Base-by-base conservation (phyloP, 92 coral and sea anemone genomes). In the Parazoanthus atlanticus region DNA sequence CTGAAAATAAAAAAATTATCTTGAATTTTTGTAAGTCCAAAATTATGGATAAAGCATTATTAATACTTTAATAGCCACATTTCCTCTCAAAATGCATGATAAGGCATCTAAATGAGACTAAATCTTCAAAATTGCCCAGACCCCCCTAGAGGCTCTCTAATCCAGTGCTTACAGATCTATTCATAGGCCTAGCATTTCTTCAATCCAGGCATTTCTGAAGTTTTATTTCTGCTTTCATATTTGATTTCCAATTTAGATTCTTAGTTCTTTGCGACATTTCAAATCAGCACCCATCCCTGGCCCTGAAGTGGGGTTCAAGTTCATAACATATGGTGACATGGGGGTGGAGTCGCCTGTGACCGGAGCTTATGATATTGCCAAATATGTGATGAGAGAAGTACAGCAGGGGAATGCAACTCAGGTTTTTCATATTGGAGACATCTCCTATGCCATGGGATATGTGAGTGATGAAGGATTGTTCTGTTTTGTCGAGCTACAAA, bases 351-450 rank as follows among this genome's bases (percentile, higher is more conserved):
- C 91, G 9, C 91, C 90, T 28, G 61, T 74, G 7, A 88, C 93
- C 6, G 95, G 93, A 9, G 91, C 98, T 2, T 88, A 92, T 81
- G 91, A 86, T 69, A 91, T 93, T 76, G 98, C 98, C 13, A 87
- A 89, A 78, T 87, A 90, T 82, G 88, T 93, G 82, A 72, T 93
- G 72, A 91, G 91, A 67, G 98, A 95, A 76, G 95, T 91, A n/a
- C 72, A 83, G 74, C 75, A 93, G 11, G 94, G 96, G 30, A 86
- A 90, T 46, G 89, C 89, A 33, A 85, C 93, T 7, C 86, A 93
- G 23, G 91, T 93, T 23, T 95, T 95, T 87, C 98, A 95, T 71
- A 90, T 92, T 66, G 98, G 98, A 72, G 98, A 95, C 77, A 95
- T 95, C 52, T 95, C 98, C 13, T 95, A 95, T 84, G 98, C 98